phyloP scores from a whole-genome alignment of 2,888 invertebrate species.

The Nebria brevicollis region DNA sequence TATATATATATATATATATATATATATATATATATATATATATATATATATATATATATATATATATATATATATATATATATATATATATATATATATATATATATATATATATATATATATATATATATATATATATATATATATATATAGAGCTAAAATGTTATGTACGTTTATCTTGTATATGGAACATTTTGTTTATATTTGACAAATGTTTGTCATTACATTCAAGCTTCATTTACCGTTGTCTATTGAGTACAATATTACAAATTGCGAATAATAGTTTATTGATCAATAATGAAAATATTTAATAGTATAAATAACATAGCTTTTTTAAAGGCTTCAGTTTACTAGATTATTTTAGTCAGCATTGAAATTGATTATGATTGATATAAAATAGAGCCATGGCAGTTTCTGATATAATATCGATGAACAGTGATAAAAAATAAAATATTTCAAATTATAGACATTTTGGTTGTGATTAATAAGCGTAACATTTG shows the following conservation, averaged over 20 bases:
- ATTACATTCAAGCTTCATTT: not conserved
- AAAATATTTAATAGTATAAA: constrained; percentile 5
- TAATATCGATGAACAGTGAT: constrained; percentile 19
- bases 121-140: no score
- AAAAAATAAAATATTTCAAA: constrained; percentile 26
- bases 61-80: no score
- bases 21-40: no score
- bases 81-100: no score
- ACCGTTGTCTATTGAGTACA: constrained; percentile 4
- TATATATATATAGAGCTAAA: constrained; percentile 26
- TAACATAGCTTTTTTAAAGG: not conserved
- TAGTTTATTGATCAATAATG: not conserved
- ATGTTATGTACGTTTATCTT: constrained; percentile 26
- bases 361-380: not conserved
- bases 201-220: constrained; percentile 9
- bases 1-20: no score
- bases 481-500: constrained; percentile 30
- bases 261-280: no score
- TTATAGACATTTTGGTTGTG: constrained; percentile 40
- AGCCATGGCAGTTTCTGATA: constrained; percentile 24
- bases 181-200: constrained; percentile 13
- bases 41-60: no score
- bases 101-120: no score
- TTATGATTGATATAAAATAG: constrained; percentile 11
- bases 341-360: constrained; percentile 9